These are phyloP conservation scores for Limanda limanda DNA, from an alignment of 2,113 vertebrate genomes.

Conservation along the genomic window DNA sequence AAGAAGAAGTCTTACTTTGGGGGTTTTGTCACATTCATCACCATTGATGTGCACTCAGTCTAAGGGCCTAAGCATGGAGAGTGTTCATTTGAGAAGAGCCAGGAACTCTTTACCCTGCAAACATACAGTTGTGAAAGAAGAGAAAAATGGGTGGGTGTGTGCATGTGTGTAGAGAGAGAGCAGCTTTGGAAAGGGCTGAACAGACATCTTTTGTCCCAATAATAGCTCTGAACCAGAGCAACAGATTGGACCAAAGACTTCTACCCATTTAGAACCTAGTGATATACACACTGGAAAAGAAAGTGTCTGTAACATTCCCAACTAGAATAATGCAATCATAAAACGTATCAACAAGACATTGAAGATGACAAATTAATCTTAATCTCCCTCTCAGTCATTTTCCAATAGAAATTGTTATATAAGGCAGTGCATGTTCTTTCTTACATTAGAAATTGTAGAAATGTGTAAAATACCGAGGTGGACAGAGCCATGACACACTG, in stretches of 20 bases:
- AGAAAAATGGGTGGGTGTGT: slow-evolving; percentile 67
- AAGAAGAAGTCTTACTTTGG: slow-evolving; percentile 26
- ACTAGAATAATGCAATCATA: slow-evolving; percentile 31
- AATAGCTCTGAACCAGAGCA: slow-evolving; percentile 67
- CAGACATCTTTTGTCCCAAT: slow-evolving; percentile 79
- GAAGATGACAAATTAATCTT: slow-evolving; percentile 37
- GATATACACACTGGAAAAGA: slow-evolving; percentile 42
- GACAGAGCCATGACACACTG: slow-evolving; percentile 31
- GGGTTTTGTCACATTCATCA: slow-evolving; percentile 22
- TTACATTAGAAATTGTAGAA: slow-evolving; percentile 30
- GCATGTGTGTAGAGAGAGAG: slow-evolving; percentile 53
- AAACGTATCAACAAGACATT: slow-evolving; percentile 11
- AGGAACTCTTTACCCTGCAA: slow-evolving; percentile 54
- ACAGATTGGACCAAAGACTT: slow-evolving; percentile 61
- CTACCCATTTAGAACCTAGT: slow-evolving; percentile 43
- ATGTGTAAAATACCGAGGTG: neutral
- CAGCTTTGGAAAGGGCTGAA: slow-evolving; percentile 81
- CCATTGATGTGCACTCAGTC: slow-evolving; percentile 16
- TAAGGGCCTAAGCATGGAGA: slow-evolving; percentile 18
- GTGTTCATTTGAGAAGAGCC: slow-evolving; percentile 47
- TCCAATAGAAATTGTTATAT: slow-evolving; percentile 3
- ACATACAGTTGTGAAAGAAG: slow-evolving; percentile 70
- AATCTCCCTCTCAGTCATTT: slow-evolving; percentile 15
- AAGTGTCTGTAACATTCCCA: slow-evolving; percentile 30
- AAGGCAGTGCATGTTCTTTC: slow-evolving; percentile 31